Evolutionary conservation across 2,888 invertebrate species (phyloP).

Genomic region (Monochamus alternatus): DNA sequence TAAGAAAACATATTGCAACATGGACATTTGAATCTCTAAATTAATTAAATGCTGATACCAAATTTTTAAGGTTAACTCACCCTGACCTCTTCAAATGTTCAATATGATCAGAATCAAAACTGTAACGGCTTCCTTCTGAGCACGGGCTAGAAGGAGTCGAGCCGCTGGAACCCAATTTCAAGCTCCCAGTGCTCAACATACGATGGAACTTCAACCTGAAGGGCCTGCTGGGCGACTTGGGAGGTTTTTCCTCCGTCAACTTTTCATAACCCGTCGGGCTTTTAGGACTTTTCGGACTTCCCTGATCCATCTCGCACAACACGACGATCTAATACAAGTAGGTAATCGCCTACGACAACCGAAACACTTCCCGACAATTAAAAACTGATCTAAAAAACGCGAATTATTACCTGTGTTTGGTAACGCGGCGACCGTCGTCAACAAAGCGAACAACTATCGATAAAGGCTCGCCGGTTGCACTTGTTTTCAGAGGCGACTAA

Average conservation of each 20-base stretch:
- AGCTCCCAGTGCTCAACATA: conserved; percentile 59
- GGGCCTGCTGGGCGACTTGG: conserved; percentile 50
- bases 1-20: too few relatives aligned
- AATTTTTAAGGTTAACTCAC: conserved; percentile 30
- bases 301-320: conserved; percentile 54
- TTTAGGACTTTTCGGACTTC: conserved; percentile 44
- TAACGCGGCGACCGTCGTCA: conserved; percentile 1
- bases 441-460: conserved; percentile 24
- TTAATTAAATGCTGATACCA: too few relatives aligned
- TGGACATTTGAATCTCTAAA: background rate
- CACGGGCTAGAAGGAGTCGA: conserved; percentile 45
- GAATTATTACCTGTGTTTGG: conserved; percentile 8
- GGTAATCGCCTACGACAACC: background rate
- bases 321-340: conserved; percentile 3
- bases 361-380: conserved; percentile 8
- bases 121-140: conserved; percentile 41
- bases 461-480: conserved; percentile 21
- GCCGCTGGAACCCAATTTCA: conserved; percentile 49
- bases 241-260: conserved; percentile 49
- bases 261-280: conserved; percentile 57
- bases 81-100: conserved; percentile 45
- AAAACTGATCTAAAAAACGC: conserved; percentile 13
- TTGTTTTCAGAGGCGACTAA: conserved; percentile 35
- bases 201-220: conserved; percentile 58
- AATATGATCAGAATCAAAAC: conserved; percentile 50